Conservation (phyloP, 2,888 invertebrate species). For the Chrysopilus asiliformis region DNA sequence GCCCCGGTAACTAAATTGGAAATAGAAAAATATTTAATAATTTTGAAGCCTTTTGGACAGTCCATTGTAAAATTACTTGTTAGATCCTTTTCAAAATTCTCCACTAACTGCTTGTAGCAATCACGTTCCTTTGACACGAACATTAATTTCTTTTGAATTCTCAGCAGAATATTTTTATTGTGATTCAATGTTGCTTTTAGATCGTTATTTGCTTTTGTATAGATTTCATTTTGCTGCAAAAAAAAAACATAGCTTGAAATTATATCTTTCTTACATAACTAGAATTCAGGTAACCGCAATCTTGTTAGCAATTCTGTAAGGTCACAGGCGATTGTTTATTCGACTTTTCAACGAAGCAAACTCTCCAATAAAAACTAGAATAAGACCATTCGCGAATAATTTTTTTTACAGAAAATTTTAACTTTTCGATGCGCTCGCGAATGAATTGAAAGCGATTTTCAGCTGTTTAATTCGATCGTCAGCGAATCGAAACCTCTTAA, state of each 20-base stretch:
- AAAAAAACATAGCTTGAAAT: conserved; percentile 8
- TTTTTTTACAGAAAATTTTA: too few species aligned
- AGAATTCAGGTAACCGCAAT: too few species aligned
- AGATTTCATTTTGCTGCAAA: conserved; percentile 45
- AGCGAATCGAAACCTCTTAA: too few species aligned
- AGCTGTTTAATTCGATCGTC: too few species aligned
- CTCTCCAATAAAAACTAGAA: background rate
- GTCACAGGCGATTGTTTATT: too few species aligned
- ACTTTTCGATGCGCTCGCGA: too few species aligned
- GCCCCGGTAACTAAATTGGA: conserved; percentile 14
- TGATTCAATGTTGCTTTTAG: conserved; percentile 48
- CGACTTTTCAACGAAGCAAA: too few species aligned
- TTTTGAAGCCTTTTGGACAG: background rate
- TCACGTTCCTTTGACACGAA: conserved; percentile 61
- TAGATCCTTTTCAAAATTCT: conserved; percentile 71
- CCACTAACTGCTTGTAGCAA: conserved; percentile 64
- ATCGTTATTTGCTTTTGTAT: conserved; percentile 47
- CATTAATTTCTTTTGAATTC: conserved; percentile 58
- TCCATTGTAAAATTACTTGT: conserved; percentile 33
- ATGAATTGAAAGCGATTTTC: too few species aligned
- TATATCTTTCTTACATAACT: too few species aligned
- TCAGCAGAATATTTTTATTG: conserved; percentile 52
- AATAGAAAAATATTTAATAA: conserved; percentile 1
- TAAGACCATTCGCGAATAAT: too few species aligned
- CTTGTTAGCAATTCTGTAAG: too few species aligned